Evolutionary conservation across 1,140 invertebrate species (phyloP), one percentile per base, ranked within the genome.

Genomic region (Leptopilina clavipes): DNA sequence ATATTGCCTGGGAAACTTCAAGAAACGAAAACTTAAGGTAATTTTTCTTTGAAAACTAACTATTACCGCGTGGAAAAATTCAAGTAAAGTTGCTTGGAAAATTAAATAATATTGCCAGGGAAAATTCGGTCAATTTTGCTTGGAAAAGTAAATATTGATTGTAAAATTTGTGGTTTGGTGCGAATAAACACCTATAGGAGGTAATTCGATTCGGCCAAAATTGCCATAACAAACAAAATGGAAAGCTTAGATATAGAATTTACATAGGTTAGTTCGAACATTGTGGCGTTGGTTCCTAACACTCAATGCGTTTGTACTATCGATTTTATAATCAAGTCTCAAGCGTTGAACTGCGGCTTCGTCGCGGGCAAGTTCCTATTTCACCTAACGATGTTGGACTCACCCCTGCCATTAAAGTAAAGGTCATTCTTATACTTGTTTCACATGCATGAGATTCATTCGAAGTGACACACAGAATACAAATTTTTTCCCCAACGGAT

Each of bases 291-390:
- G 59, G 59, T 31, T 31, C 25, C 22, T 65, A 12, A 65, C 22
- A 65, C 59, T 65, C 59, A 65, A n/a, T 65, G 59, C 59, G 59
- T 65, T 65, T 22, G 59, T 65, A 31, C 59, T 65, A 65, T 65
- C 59, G 59, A 65, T 65, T 65, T 65, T 65, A 65, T 25, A 65
- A 65, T 65, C 59, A 65, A 65, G 59, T 65, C 59, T 22, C 25
- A 65, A 65, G 59, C 59, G 59, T 65, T 65, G 59, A 65, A 65
- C 59, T 65, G 59, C 31, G 59, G 59, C 59, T 65, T 65, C 59
- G 59, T n/a, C 25, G 59, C 25, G 59, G 25, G 25, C 59, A 65
- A 65, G 59, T 14, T 22, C 59, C 59, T 65, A 22, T 31, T 65
- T 65, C 59, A 65, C 59, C 59, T 65, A 65, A 65, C 59, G 59